These are phyloP conservation scores for Pseudanteris insignis DNA, from an alignment of 2,888 invertebrate species.

Conservation along the genomic window DNA sequence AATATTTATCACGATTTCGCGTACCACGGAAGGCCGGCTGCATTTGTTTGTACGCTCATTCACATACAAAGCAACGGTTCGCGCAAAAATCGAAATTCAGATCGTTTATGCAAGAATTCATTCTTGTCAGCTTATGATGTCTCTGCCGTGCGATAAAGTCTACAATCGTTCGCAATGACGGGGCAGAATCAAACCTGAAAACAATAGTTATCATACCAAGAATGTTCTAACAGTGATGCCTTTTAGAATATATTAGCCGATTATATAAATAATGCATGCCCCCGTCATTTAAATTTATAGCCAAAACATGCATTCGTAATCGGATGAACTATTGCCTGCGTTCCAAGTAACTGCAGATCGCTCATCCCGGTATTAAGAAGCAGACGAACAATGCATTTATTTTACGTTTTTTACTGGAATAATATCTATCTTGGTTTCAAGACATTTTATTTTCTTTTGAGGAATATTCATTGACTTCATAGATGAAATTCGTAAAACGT, in stretches of 20 bases:
- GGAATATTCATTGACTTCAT: no score
- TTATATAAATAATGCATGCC: constrained; percentile 35
- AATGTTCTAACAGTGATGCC: constrained; percentile 35
- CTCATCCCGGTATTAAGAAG: no score
- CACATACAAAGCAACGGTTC: constrained; percentile 18
- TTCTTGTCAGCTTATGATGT: constrained; percentile 36
- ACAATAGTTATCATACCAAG: constrained; percentile 35
- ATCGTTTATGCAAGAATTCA: constrained; percentile 39
- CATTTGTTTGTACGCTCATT: constrained; percentile 1
- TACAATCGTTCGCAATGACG: constrained; percentile 36
- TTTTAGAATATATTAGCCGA: constrained; percentile 36
- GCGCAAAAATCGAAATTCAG: constrained; percentile 32
- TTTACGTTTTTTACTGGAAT: no score
- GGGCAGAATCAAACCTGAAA: constrained; percentile 38
- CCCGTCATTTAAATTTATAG: constrained; percentile 30
- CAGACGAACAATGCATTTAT: no score
- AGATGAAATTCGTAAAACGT: no score
- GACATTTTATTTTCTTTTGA: no score
- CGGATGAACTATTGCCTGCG: constrained; percentile 17
- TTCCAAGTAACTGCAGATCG: no score
- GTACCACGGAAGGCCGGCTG: no score
- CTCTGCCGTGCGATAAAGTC: constrained; percentile 34
- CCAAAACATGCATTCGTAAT: constrained; percentile 24
- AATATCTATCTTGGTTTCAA: no score
- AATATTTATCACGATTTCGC: no score